These are phyloP conservation scores for Cromileptes altivelis DNA, from an alignment of 2,113 vertebrate species.

Conservation along the genomic window DNA sequence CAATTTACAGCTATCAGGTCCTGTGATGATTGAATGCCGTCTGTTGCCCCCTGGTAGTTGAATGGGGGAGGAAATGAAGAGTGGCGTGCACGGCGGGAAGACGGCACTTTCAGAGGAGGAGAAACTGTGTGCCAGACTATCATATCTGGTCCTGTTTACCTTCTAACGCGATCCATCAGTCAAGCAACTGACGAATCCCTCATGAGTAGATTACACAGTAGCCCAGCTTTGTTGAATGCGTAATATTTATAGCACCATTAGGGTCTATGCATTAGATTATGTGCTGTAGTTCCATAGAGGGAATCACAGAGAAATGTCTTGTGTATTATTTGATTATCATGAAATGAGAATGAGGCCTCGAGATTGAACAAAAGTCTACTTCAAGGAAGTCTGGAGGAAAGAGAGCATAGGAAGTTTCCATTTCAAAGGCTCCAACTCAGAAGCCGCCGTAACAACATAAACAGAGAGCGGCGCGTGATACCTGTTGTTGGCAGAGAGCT, in stretches of 20 bases:
- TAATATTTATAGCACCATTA: conserved; percentile 75
- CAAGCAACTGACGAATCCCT: conserved; percentile 73
- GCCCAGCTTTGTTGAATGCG: conserved; percentile 65
- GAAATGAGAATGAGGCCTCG: conserved; percentile 61
- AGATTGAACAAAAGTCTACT: conserved; percentile 59
- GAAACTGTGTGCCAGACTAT: conserved; percentile 61
- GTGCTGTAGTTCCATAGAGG: conserved; percentile 51
- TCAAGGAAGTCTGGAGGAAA: conserved; percentile 64
- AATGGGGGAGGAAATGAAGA: conserved; percentile 69
- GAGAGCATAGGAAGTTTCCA: conserved; percentile 62
- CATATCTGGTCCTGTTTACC: conserved; percentile 75
- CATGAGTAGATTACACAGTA: conserved; percentile 72
- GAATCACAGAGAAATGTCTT: conserved; percentile 59
- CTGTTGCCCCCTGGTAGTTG: conserved; percentile 75
- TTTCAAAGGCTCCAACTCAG: conserved; percentile 70
- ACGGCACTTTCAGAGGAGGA: conserved; percentile 47
- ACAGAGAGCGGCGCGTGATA: conserved; percentile 34
- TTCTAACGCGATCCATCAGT: conserved; percentile 73
- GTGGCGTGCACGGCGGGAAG: conserved; percentile 58
- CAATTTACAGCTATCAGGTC: conserved; percentile 78
- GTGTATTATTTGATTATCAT: conserved; percentile 78
- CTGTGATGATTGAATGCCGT: conserved; percentile 77
- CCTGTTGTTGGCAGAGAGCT: conserved; percentile 53
- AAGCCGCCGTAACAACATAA: conserved; percentile 54
- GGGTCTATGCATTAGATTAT: conserved; percentile 67